Conservation (phyloP, 2,888 invertebrate species). For the Lepidonotus clava region DNA sequence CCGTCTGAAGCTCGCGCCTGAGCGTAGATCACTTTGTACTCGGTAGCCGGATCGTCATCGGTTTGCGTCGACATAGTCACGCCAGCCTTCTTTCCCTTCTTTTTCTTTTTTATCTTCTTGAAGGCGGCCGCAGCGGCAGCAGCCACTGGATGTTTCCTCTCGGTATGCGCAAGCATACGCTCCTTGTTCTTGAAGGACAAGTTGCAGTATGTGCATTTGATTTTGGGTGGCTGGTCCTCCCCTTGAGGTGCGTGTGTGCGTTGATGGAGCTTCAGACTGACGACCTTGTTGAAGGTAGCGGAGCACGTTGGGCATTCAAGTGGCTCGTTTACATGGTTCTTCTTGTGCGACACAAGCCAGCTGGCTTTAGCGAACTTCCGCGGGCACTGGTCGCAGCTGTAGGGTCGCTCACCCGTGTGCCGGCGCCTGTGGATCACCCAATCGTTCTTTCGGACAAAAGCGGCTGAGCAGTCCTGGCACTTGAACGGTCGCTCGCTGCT, state of each 20-base stretch:
- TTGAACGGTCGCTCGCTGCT: conserved; percentile 15
- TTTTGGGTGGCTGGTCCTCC: neutral
- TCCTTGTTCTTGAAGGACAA: conserved; percentile 27
- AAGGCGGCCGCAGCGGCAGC: neutral
- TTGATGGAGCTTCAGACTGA: conserved; percentile 29
- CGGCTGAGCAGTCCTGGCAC: neutral
- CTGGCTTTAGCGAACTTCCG: conserved; percentile 37
- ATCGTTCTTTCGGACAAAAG: conserved; percentile 19
- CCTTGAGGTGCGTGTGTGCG: neutral
- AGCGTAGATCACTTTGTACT: conserved; percentile 27
- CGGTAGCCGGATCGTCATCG: neutral
- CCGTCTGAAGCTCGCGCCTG: neutral
- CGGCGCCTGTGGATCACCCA: conserved; percentile 13
- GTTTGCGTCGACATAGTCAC: conserved; percentile 39
- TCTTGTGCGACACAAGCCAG: conserved; percentile 32
- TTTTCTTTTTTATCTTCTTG: conserved; percentile 24
- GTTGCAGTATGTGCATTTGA: conserved; percentile 37
- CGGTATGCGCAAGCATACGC: conserved; percentile 13
- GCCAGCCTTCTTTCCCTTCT: neutral
- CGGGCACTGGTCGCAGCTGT: conserved; percentile 21
- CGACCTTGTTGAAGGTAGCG: conserved; percentile 22
- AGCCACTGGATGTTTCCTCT: neutral
- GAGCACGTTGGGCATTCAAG: conserved; percentile 13
- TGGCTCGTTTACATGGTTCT: neutral
- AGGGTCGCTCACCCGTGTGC: conserved; percentile 8